A percentile compares a stretch with the other conserved stretches of the same genome.
Evolutionary conservation across 2,888 invertebrate species (phyloP).

Genomic region (Nomada ruficornis): DNA sequence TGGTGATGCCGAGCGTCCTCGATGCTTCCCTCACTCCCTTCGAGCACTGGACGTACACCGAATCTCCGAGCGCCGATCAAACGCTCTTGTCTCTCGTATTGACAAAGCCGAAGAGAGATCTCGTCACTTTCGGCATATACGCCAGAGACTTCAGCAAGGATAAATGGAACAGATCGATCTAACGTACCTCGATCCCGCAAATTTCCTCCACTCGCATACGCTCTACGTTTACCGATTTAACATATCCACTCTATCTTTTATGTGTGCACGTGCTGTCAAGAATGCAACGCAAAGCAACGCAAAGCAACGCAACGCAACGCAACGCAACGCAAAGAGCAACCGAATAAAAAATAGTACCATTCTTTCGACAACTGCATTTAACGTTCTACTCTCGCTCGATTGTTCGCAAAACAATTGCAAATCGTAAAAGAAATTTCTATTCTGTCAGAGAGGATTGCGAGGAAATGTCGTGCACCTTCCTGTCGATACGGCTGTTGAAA

Average conservation of each 20-base stretch:
- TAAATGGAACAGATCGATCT: not conserved
- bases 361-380: too few relatives aligned
- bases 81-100: constrained; percentile 60
- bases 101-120: constrained; percentile 55
- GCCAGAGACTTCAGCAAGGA: constrained; percentile 57
- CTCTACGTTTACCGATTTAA: not conserved
- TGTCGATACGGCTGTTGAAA: not conserved
- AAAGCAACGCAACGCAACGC: too few relatives aligned
- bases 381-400: not conserved
- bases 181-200: not conserved
- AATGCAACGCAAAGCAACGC: too few relatives aligned
- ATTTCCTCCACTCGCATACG: not conserved
- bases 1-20: constrained; percentile 69
- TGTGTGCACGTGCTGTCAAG: too few relatives aligned
- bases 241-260: not conserved
- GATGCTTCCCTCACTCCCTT: constrained; percentile 64
- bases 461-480: constrained; percentile 19
- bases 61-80: constrained; percentile 41
- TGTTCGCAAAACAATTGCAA: not conserved
- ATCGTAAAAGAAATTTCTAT: not conserved
- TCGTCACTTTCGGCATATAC: constrained; percentile 75
- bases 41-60: constrained; percentile 39
- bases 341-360: too few relatives aligned
- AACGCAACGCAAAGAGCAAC: too few relatives aligned
- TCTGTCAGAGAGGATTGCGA: not conserved